Percentiles rank a stretch among this genome's conserved stretches.
Evolutionary conservation across 1,140 invertebrate species (phyloP).

Genomic region (Procambarus clarkii): DNA sequence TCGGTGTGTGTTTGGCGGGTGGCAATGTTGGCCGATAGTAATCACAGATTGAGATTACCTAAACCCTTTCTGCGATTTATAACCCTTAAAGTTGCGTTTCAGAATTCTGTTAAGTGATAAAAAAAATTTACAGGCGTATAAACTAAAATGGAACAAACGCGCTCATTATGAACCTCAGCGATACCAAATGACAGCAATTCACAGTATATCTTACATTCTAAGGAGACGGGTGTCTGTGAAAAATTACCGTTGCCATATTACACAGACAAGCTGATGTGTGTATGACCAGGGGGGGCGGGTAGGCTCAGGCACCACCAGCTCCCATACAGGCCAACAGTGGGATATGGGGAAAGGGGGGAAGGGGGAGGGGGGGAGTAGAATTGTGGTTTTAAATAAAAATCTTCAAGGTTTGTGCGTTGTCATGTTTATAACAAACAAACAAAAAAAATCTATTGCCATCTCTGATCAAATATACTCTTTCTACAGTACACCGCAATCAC

Average conservation of each 20-base stretch:
- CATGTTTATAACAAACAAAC: slow-evolving; percentile 32
- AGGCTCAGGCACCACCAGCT: neutral
- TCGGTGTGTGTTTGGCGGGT: no score
- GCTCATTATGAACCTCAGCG: neutral
- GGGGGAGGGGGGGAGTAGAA: neutral
- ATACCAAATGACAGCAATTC: neutral
- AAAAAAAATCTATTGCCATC: neutral
- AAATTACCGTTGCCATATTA: slow-evolving; percentile 26
- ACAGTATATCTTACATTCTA: neutral
- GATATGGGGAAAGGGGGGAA: no score
- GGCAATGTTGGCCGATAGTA: no score
- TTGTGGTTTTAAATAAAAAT: slow-evolving; percentile 26
- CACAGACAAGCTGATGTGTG: slow-evolving; percentile 17
- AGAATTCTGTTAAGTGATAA: slow-evolving; percentile 6
- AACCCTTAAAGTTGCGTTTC: neutral
- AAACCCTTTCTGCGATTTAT: neutral
- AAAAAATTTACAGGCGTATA: neutral
- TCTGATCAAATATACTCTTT: slow-evolving; percentile 65
- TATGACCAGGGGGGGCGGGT: no score
- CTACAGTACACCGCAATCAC: slow-evolving; percentile 34
- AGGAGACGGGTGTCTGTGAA: slow-evolving; percentile 15
- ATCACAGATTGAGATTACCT: neutral
- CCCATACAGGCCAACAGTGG: neutral
- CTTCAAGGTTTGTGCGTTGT: slow-evolving; percentile 38
- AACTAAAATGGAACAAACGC: neutral